phyloP scores from a whole-genome alignment of 2,888 invertebrate species.

The Orchesellides sinensis region DNA sequence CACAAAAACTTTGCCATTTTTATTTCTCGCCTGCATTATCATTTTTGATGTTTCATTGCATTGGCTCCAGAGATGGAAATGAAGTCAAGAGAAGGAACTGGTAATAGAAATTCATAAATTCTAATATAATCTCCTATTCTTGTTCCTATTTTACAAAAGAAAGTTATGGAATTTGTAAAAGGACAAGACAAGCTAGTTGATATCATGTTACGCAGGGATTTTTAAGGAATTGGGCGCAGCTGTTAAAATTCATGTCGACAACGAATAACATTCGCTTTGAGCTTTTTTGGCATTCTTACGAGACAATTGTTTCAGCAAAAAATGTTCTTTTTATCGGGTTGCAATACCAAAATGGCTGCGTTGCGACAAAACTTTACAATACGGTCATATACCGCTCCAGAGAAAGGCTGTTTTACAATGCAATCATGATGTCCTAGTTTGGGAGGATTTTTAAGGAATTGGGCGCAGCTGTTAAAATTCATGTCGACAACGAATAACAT shows the following conservation, averaged over 20 bases:
- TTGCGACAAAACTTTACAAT: not conserved
- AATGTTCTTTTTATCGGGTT: not conserved
- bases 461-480: not conserved
- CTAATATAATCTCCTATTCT: slow-evolving; percentile 11
- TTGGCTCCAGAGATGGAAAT: slow-evolving; percentile 21
- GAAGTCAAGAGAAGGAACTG: slow-evolving; percentile 7
- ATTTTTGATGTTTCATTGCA: too few species aligned
- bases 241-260: not conserved
- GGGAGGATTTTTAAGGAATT: too few species aligned
- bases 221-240: too few species aligned
- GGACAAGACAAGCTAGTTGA: not conserved
- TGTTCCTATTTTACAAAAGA: not conserved
- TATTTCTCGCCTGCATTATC: too few species aligned
- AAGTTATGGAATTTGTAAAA: slow-evolving; percentile 8
- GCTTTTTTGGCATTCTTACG: not conserved
- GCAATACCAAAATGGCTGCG: not conserved
- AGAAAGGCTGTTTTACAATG: not conserved
- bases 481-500: not conserved
- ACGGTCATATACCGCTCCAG: not conserved
- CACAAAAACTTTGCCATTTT: too few species aligned
- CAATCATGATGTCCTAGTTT: too few species aligned
- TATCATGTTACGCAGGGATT: too few species aligned
- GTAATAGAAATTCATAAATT: slow-evolving; percentile 50
- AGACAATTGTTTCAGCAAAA: not conserved
- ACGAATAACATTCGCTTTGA: not conserved